A percentile compares a stretch with the other conserved stretches of the same genome.
phyloP scores from a whole-genome alignment of 2,888 invertebrate genomes.

The Aporophyla lueneburgensis region DNA sequence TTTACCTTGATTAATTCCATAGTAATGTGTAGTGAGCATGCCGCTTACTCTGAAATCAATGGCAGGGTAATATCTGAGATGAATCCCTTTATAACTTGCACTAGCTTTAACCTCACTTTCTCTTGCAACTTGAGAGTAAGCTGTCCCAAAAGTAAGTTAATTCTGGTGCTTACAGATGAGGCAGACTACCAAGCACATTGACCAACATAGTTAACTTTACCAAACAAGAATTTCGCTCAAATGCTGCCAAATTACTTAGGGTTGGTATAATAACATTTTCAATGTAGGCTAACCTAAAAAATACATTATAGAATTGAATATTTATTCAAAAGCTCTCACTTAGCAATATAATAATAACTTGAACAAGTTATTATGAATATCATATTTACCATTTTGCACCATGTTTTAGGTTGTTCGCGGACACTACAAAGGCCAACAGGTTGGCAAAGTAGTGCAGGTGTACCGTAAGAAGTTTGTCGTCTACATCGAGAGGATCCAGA shows the following conservation, averaged over 20 bases:
- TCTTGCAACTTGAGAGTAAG: neutral
- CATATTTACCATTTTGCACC: constrained; percentile 20
- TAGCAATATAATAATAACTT: neutral
- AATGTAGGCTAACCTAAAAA: neutral
- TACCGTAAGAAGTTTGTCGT: constrained; percentile 99
- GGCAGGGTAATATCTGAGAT: no score
- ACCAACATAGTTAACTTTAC: constrained; percentile 23
- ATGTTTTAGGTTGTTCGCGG: constrained; percentile 96
- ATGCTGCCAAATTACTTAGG: constrained; percentile 43
- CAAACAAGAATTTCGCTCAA: constrained; percentile 10
- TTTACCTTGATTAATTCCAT: neutral
- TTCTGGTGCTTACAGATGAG: constrained; percentile 59
- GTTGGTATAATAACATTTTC: constrained; percentile 43
- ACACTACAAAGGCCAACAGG: constrained; percentile 99
- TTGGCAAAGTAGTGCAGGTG: constrained; percentile 99
- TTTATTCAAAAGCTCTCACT: neutral
- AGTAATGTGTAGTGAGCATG: neutral
- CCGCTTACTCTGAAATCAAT: no score
- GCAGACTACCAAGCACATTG: constrained; percentile 26
- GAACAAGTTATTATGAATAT: neutral
- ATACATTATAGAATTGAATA: neutral
- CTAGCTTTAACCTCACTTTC: neutral
- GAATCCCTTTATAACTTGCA: neutral
- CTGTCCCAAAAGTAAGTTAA: constrained; percentile 28
- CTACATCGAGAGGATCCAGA: constrained; percentile 99